These are phyloP conservation scores for Vanacampus margaritifer DNA, from an alignment of 2,113 vertebrate species.

Conservation along the genomic window DNA sequence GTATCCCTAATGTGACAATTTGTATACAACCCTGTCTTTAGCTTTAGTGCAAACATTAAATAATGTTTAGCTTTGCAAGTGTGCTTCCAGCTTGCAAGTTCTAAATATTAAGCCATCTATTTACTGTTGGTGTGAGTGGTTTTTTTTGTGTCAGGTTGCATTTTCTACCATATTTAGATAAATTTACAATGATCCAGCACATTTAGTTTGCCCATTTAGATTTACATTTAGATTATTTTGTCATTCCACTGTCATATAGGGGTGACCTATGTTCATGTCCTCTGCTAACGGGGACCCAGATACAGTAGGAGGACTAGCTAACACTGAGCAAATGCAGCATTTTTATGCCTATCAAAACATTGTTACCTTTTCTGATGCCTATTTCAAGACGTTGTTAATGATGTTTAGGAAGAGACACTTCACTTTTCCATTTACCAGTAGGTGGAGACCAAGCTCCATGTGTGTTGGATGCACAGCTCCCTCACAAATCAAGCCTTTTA, in stretches of 20 bases:
- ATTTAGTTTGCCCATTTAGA: background rate
- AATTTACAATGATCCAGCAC: background rate
- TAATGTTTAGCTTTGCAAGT: background rate
- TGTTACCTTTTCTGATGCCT: background rate
- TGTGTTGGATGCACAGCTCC: conserved; percentile 21
- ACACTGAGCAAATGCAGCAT: background rate
- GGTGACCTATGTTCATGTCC: background rate
- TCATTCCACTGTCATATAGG: background rate
- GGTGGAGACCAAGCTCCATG: conserved; percentile 73
- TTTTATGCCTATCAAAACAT: background rate
- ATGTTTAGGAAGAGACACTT: conserved; percentile 14
- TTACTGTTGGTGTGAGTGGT: background rate
- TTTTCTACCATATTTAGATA: background rate
- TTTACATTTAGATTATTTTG: background rate
- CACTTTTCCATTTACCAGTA: conserved; percentile 66
- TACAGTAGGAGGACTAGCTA: background rate
- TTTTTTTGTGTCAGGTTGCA: too few relatives aligned
- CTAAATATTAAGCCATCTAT: background rate
- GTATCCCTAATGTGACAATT: too few relatives aligned
- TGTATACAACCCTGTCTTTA: too few relatives aligned
- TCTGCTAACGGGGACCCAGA: background rate
- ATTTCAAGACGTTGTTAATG: background rate
- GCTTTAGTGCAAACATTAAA: too few relatives aligned
- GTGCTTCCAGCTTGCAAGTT: background rate
- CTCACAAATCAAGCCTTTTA: conserved; percentile 48